These are phyloP conservation scores for Callocephalon fimbriatum DNA, from an alignment of 2,113 vertebrate genomes.

Conservation along the genomic window DNA sequence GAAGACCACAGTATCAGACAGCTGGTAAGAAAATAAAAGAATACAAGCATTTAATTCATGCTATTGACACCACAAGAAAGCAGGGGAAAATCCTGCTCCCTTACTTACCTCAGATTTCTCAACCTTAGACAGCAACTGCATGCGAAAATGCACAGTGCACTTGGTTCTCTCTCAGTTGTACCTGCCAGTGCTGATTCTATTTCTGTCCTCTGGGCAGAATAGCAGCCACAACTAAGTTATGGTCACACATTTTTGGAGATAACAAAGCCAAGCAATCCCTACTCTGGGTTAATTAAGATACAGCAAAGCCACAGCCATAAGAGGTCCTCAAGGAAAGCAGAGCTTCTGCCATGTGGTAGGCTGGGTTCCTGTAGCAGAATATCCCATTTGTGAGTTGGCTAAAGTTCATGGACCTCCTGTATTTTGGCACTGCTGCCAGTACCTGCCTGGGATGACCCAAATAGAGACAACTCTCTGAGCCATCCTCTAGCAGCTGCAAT, in stretches of 20 bases:
- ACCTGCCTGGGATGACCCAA: conserved; percentile 11
- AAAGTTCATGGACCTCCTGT: background rate
- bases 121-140: background rate
- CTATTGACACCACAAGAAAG: background rate
- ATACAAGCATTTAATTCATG: background rate
- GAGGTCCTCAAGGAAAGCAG: background rate
- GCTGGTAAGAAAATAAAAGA: background rate
- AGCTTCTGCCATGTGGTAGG: background rate
- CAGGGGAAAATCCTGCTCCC: background rate
- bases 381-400: background rate
- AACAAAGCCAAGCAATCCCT: background rate
- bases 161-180: background rate
- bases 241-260: background rate
- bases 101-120: background rate
- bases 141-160: background rate
- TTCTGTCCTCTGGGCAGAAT: background rate
- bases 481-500: background rate
- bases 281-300: background rate
- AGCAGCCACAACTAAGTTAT: background rate
- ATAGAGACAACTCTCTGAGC: background rate
- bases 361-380: background rate
- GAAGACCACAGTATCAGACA: background rate
- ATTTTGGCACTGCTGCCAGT: background rate
- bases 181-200: background rate
- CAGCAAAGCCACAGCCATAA: background rate